Evolutionary conservation across 2,113 vertebrate genomes (phyloP).

Genomic region (Stictonetta naevosa): DNA sequence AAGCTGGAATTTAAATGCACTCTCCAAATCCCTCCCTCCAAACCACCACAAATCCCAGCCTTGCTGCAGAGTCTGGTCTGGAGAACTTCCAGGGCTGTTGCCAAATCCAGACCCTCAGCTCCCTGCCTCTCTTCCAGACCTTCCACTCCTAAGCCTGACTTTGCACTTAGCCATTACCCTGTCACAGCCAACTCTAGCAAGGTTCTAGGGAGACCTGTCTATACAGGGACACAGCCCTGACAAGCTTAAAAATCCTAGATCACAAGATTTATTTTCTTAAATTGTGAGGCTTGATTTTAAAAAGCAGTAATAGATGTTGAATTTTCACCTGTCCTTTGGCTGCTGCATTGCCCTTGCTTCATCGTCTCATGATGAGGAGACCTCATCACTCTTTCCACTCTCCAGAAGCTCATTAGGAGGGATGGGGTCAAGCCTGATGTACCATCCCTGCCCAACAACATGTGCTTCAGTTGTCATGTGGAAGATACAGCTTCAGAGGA

Average conservation of each 20-base stretch:
- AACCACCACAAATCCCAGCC: neutral
- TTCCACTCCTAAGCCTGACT: neutral
- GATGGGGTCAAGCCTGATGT: neutral
- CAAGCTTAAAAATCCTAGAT: neutral
- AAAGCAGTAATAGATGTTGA: neutral
- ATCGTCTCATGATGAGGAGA: too few relatives aligned
- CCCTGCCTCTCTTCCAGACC: neutral
- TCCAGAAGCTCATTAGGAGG: neutral
- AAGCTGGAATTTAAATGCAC: accelerated
- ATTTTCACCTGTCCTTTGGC: neutral
- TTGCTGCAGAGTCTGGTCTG: neutral
- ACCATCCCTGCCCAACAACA: neutral
- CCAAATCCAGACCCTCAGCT: neutral
- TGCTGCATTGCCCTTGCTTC: neutral
- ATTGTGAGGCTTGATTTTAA: neutral
- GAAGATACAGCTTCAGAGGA: neutral
- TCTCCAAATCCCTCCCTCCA: neutral
- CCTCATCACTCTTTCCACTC: neutral
- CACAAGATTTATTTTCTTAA: neutral
- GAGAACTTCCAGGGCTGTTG: neutral
- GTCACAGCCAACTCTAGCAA: neutral
- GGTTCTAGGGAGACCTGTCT: neutral
- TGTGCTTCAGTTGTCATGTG: neutral
- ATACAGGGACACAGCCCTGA: neutral
- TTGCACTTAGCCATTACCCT: neutral